Evolutionary conservation across 2,888 invertebrate genomes (phyloP).

Genomic region (Scaptomyza caliginosa): DNA sequence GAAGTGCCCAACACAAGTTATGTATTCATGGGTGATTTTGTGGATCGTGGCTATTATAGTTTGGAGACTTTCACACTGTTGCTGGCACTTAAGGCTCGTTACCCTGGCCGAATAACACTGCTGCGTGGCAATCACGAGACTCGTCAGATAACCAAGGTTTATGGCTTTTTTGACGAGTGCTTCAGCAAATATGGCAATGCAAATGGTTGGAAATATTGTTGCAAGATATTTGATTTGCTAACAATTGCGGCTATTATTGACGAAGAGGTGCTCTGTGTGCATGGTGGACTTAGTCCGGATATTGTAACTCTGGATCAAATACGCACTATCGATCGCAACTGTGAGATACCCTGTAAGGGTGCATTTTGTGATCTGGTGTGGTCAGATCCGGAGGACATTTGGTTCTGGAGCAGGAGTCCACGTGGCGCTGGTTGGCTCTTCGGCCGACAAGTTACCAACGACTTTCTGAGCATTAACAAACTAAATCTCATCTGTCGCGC

Average conservation of each 20-base stretch:
- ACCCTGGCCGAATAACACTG: conserved; percentile 94
- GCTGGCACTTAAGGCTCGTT: conserved; percentile 96
- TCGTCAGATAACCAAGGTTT: conserved; percentile 98
- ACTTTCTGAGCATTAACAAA: conserved; percentile 96
- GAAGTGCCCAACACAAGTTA: conserved; percentile 99
- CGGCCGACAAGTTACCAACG: conserved; percentile 95
- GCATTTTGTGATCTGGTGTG: conserved; percentile 99
- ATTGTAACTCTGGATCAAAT: conserved; percentile 98
- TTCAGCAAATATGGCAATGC: conserved; percentile 99
- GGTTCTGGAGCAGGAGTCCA: conserved; percentile 96
- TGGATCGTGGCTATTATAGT: conserved; percentile 99
- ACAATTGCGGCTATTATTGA: conserved; percentile 99
- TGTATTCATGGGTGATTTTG: conserved; percentile 99
- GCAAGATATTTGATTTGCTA: conserved; percentile 97
- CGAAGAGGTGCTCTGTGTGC: conserved; percentile 97
- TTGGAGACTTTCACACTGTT: conserved; percentile 98
- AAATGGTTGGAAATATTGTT: conserved; percentile 99
- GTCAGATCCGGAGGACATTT: conserved; percentile 99
- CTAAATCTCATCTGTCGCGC: conserved; percentile 97
- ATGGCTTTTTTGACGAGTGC: conserved; percentile 99
- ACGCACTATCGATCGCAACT: conserved; percentile 95
- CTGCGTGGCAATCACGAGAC: conserved; percentile 99
- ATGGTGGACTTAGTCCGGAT: conserved; percentile 98
- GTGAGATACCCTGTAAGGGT: conserved; percentile 98
- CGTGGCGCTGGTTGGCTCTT: conserved; percentile 99